These are phyloP conservation scores for Eriocheir sinensis DNA, from an alignment of 1,140 invertebrate species.

Conservation along the genomic window DNA sequence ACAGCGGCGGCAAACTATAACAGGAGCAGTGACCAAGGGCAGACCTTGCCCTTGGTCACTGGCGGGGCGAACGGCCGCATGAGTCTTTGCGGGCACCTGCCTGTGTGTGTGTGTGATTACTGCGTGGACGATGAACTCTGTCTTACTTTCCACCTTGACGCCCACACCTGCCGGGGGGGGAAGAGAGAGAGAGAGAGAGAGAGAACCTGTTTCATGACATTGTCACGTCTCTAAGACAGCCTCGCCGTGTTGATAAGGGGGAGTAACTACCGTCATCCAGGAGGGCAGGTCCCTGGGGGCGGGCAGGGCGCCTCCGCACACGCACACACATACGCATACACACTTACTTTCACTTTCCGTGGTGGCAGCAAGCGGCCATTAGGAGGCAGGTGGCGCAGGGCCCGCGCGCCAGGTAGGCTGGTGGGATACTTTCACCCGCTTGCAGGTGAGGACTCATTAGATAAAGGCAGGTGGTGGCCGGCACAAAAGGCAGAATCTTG, in stretches of 20 bases:
- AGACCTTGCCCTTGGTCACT: too few species aligned
- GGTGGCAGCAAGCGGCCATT: neutral
- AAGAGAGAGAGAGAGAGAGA: conserved; percentile 38
- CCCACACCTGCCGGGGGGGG: neutral
- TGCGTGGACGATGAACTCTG: too few species aligned
- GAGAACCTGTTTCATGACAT: neutral
- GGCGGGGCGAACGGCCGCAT: too few species aligned
- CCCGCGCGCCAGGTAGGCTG: neutral
- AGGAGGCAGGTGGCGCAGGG: neutral
- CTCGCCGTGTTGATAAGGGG: too few species aligned
- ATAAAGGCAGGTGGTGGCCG: neutral
- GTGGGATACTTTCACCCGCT: neutral
- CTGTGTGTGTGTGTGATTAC: too few species aligned
- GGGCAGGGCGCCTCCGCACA: neutral
- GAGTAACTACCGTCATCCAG: too few species aligned
- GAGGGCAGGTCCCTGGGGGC: neutral
- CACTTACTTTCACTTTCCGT: neutral
- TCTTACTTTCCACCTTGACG: neutral
- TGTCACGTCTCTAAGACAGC: too few species aligned
- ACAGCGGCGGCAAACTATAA: too few species aligned
- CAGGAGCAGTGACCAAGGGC: too few species aligned
- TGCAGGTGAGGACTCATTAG: conserved; percentile 14
- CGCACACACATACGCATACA: too few species aligned
- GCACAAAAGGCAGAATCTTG: neutral
- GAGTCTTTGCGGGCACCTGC: too few species aligned